Evolutionary conservation across 1,140 invertebrate species (phyloP), one percentile per base, ranked within the genome.

Genomic region (Philaenus spumarius): DNA sequence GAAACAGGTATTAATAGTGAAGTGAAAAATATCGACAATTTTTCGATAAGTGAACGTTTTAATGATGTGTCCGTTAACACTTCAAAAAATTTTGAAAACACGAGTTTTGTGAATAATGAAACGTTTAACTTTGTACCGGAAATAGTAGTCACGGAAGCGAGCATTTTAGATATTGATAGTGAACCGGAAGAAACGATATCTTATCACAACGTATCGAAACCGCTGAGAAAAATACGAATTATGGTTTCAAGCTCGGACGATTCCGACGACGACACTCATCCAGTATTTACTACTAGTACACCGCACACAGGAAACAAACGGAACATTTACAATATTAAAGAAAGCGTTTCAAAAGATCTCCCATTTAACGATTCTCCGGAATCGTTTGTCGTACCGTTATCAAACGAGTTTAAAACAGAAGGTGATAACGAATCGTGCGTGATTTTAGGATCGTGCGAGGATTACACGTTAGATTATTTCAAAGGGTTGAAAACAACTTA

Each of bases 391-490:
- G 30, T 53, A 19, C 14, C 50, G 6, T 9, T 2, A 2, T 2
- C 15, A 4, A 19, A 20, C 17, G 45, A 19, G 2, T 22, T 19
- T 39, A 37, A 37, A 39, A 34, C 26, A 2, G n/a, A 17, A 2
- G 3, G 24, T 14, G 71, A 74, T 34, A 71, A 75, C 63, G 73
- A 75, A 52, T 74, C 72, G 53, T 76, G 74, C 30, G 77, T 81
- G 2, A 75, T 80, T 34, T 64, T 81, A 17, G 79, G 79, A 1
- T 75, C 78, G 1, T 79, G 77, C 62, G 77, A 79, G 64, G 77
- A 79, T 62, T 77, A 74, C 58, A 72, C 75, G 1, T 60, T 79
- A 17, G 78, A 80, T 59, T 69, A 75, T 15, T 78, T 75, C 60
- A 78, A 77, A 66, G 74, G 74, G 2, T 60, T 77, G 1, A 79